Percentiles rank a stretch among this genome's conserved stretches.
Conservation (phyloP, 2,888 invertebrate genomes). For the Phlogophora meticulosa region DNA sequence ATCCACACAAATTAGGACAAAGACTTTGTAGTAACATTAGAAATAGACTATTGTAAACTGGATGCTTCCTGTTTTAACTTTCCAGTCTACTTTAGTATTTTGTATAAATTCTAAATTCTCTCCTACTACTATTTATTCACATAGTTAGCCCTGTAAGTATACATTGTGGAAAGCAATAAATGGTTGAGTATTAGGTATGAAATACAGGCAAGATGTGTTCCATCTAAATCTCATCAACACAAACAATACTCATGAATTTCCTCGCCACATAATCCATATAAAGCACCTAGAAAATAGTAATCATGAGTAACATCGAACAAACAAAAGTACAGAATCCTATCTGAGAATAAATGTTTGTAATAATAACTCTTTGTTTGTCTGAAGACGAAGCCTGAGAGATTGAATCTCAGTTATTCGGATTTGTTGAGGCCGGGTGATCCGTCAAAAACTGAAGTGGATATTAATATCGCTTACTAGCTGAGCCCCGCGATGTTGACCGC, state of each 20-base stretch:
- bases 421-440: constrained; percentile 36
- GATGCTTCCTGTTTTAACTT: too few species aligned
- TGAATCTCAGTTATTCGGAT: constrained; percentile 59
- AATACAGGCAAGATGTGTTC: neutral
- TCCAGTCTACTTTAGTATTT: too few species aligned
- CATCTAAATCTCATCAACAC: constrained; percentile 19
- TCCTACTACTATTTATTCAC: too few species aligned
- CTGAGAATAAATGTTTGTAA: constrained; percentile 53
- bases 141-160: too few species aligned
- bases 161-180: too few species aligned
- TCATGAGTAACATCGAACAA: constrained; percentile 40
- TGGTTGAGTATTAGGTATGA: neutral
- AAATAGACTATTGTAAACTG: too few species aligned
- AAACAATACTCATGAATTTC: constrained; percentile 9
- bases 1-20: too few species aligned
- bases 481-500: too few species aligned
- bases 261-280: neutral
- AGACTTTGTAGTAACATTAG: too few species aligned
- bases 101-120: too few species aligned
- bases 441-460: constrained; percentile 39
- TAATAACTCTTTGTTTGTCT: constrained; percentile 63
- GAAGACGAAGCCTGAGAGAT: constrained; percentile 48
- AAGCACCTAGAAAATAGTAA: constrained; percentile 31
- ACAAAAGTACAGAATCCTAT: constrained; percentile 47
- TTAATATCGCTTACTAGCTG: constrained; percentile 15